Conservation (phyloP, 2,888 invertebrate genomes). For the Rhorus exstirpatorius region DNA sequence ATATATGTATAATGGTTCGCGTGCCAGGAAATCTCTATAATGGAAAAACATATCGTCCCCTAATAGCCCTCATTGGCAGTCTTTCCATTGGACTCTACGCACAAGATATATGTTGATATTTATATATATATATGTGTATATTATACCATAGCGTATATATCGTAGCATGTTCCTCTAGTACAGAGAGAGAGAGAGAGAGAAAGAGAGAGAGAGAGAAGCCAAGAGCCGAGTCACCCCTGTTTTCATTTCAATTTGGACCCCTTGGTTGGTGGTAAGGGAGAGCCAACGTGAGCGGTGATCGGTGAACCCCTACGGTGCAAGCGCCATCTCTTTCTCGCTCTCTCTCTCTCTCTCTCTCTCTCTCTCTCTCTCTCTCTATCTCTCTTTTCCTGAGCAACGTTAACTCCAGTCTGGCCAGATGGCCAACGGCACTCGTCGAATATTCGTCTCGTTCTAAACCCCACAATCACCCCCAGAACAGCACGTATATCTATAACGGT, state of each 20-base stretch:
- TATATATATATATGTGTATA: slow-evolving; percentile 24
- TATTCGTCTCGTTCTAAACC: slow-evolving; percentile 55
- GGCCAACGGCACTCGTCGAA: slow-evolving; percentile 66
- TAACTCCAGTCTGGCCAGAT: slow-evolving; percentile 71
- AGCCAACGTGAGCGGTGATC: slow-evolving; percentile 81
- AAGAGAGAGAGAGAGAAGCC: slow-evolving; percentile 39
- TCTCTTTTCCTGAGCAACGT: slow-evolving; percentile 38
- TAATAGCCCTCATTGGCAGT: slow-evolving; percentile 86
- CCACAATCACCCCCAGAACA: slow-evolving; percentile 40
- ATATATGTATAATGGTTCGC: slow-evolving; percentile 48
- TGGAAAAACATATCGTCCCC: slow-evolving; percentile 85
- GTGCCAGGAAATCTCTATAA: slow-evolving; percentile 79
- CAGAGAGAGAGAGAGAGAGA: slow-evolving; percentile 60
- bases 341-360: slow-evolving; percentile 20
- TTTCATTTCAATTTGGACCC: slow-evolving; percentile 86
- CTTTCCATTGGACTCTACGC: slow-evolving; percentile 74
- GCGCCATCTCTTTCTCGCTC: slow-evolving; percentile 41
- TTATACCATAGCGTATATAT: slow-evolving; percentile 62
- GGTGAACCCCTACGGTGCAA: slow-evolving; percentile 70
- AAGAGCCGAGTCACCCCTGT: slow-evolving; percentile 76
- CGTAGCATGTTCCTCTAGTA: slow-evolving; percentile 69
- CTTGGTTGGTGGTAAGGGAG: slow-evolving; percentile 73
- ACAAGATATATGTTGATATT: slow-evolving; percentile 3
- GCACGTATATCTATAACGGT: slow-evolving; percentile 36
- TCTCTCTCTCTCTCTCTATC: slow-evolving; percentile 20